Conservation (phyloP, 2,113 vertebrate species). For the Sebastes fasciatus region DNA sequence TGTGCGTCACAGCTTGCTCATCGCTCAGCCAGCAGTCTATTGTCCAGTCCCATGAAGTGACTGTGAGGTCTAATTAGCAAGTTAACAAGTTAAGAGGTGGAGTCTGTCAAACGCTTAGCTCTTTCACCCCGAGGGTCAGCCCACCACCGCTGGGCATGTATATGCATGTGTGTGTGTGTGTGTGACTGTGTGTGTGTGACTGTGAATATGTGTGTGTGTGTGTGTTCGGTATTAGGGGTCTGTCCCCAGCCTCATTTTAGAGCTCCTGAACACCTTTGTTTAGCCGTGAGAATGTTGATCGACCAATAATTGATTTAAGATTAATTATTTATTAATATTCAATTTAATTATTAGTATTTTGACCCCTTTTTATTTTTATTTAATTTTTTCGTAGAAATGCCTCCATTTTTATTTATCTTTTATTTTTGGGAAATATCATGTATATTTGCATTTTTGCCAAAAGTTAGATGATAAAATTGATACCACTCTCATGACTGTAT, state of each 20-base stretch:
- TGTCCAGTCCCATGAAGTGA: conserved; percentile 82
- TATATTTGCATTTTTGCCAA: background rate
- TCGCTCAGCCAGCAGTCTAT: conserved; percentile 77
- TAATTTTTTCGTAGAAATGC: background rate
- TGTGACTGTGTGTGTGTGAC: conserved; percentile 19
- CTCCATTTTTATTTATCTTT: background rate
- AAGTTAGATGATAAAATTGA: background rate
- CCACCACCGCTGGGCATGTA: conserved; percentile 65
- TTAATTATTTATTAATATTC: background rate
- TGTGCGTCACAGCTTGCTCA: conserved; percentile 62
- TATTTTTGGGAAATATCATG: background rate
- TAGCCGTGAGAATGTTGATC: background rate
- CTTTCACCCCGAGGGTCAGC: conserved; percentile 77
- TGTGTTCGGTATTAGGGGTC: background rate
- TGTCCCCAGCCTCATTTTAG: background rate
- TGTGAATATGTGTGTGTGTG: background rate
- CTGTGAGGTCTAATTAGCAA: conserved; percentile 85
- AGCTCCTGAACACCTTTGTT: background rate
- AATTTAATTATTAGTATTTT: background rate
- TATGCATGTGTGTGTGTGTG: conserved; percentile 34
- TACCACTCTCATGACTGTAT: background rate
- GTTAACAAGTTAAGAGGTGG: conserved; percentile 86
- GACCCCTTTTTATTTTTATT: background rate
- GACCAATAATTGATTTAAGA: background rate
- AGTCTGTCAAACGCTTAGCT: conserved; percentile 84